Evolutionary conservation across 2,797 vertebrate genomes (phyloP).

Genomic region (Poeciliopsis turneri): DNA sequence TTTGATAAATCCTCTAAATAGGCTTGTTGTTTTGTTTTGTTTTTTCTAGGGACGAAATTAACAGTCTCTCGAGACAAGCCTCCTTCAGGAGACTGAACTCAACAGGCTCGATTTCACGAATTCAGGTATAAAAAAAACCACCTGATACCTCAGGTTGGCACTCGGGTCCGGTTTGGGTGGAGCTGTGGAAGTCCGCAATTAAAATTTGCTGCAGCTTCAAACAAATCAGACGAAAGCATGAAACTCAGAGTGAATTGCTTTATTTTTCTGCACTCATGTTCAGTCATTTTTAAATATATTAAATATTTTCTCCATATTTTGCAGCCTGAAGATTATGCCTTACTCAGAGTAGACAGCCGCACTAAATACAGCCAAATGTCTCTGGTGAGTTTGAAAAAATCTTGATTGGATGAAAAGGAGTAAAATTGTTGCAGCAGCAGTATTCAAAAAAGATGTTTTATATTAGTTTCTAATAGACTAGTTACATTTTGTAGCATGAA

Average conservation of each 20-base stretch:
- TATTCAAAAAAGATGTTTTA: background rate
- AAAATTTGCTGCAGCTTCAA: conserved; percentile 47
- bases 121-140: conserved; percentile 66
- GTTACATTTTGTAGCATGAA: background rate
- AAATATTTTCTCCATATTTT: conserved; percentile 7
- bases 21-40: background rate
- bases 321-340: conserved; percentile 69
- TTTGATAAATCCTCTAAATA: conserved; percentile 21
- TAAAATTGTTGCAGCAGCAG: background rate
- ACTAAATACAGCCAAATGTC: conserved; percentile 72
- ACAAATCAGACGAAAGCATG: conserved; percentile 8
- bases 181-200: conserved; percentile 44
- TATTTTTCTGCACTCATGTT: conserved; percentile 1
- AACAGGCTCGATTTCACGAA: conserved; percentile 75
- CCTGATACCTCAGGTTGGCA: conserved; percentile 24
- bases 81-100: conserved; percentile 84
- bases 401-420: background rate
- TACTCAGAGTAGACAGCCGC: conserved; percentile 66
- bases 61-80: conserved; percentile 78
- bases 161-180: conserved; percentile 22
- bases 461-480: background rate
- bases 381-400: conserved; percentile 68
- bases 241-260: conserved; percentile 2
- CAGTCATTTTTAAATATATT: background rate
- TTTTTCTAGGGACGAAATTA: conserved; percentile 77